Evolutionary conservation across 2,888 invertebrate genomes (phyloP).

Genomic region (Coelogynopora nodosa): DNA sequence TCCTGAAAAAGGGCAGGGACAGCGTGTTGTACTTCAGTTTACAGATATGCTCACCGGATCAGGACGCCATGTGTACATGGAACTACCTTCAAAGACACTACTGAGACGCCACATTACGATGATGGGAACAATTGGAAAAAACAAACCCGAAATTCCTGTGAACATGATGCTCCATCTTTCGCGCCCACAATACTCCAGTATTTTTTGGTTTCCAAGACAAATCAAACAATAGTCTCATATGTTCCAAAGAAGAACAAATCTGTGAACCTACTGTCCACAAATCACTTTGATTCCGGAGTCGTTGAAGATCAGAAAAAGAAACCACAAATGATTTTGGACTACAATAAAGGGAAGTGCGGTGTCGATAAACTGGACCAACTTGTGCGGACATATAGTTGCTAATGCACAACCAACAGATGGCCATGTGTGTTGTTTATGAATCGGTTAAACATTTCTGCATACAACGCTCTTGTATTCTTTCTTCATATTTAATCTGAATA

Average conservation of each 20-base stretch:
- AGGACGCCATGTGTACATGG: neutral
- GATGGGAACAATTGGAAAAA: slow-evolving; percentile 7
- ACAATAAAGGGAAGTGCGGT: too few relatives aligned
- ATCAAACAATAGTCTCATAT: neutral
- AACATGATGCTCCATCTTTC: neutral
- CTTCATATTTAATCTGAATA: too few relatives aligned
- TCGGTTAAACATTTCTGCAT: neutral
- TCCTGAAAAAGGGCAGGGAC: neutral
- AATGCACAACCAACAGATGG: too few relatives aligned
- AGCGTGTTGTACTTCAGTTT: neutral
- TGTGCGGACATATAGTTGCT: too few relatives aligned
- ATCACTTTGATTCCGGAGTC: neutral
- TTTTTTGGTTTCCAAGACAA: slow-evolving; percentile 1
- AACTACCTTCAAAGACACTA: neutral
- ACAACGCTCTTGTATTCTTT: neutral
- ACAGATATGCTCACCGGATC: neutral
- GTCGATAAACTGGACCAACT: too few relatives aligned
- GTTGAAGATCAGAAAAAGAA: slow-evolving; percentile 8
- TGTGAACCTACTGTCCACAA: slow-evolving; percentile 28
- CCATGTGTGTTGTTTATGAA: slow-evolving; percentile 25
- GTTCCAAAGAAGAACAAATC: slow-evolving; percentile 7
- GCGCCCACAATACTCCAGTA: neutral
- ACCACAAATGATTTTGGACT: neutral
- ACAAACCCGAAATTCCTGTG: neutral
- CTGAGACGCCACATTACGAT: neutral